Conservation (phyloP, 1,140 invertebrate genomes). For the Stegodyphus dumicola region DNA sequence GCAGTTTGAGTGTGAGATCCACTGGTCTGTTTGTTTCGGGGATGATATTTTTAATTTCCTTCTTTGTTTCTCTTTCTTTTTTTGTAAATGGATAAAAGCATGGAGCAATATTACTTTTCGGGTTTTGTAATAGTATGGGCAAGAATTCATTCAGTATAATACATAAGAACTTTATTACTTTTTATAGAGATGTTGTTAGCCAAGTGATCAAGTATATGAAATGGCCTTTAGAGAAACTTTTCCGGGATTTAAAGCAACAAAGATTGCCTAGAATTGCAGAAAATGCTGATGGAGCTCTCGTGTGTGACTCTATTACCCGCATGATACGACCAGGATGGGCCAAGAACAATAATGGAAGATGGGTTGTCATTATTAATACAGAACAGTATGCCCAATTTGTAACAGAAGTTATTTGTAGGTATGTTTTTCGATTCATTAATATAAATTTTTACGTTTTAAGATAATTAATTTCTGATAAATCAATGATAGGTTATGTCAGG, state of each 20-base stretch:
- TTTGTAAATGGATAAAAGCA: no score
- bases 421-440: not conserved
- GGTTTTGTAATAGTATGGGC: no score
- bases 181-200: conserved; percentile 56
- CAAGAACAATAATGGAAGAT: conserved; percentile 64
- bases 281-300: conserved; percentile 61
- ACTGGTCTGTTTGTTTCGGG: no score
- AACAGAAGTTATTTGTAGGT: conserved; percentile 64
- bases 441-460: no score
- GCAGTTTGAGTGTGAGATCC: no score
- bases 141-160: no score
- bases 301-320: conserved; percentile 65
- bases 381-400: conserved; percentile 64
- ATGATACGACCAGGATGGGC: conserved; percentile 65
- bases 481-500: no score
- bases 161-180: not conserved
- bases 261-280: conserved; percentile 64
- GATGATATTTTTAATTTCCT: no score
- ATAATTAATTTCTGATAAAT: no score
- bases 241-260: conserved; percentile 62
- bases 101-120: no score
- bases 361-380: conserved; percentile 65
- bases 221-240: conserved; percentile 65
- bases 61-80: no score
- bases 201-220: conserved; percentile 64